These are phyloP conservation scores for Dryoscopus gambensis DNA, from an alignment of 2,113 vertebrate species.

Conservation along the genomic window DNA sequence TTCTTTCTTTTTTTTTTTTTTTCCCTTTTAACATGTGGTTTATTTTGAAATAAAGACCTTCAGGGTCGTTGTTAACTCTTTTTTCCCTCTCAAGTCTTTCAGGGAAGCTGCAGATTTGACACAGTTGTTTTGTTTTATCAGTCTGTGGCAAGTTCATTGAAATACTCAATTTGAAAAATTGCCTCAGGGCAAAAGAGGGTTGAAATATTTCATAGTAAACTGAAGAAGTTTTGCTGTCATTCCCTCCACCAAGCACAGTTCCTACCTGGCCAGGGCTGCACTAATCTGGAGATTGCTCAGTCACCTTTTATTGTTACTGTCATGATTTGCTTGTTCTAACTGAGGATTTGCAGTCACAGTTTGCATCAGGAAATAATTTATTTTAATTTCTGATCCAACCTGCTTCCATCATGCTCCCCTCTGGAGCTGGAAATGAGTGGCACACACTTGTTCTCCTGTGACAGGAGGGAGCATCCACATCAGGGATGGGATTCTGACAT, in stretches of 20 bases:
- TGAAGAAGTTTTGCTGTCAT: not conserved
- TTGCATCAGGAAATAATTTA: not conserved
- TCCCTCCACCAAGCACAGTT: not conserved
- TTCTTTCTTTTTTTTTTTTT: not conserved
- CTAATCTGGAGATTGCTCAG: not conserved
- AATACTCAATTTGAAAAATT: not conserved
- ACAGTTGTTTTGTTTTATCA: not conserved
- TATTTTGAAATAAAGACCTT: conserved; percentile 20
- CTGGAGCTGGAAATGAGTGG: not conserved
- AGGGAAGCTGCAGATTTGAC: not conserved
- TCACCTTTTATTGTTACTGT: not conserved
- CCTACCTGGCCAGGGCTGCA: not conserved
- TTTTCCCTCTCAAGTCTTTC: not conserved
- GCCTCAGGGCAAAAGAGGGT: not conserved
- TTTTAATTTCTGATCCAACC: not conserved
- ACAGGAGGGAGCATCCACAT: not conserved
- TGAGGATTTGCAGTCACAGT: not conserved
- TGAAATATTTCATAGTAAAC: not conserved
- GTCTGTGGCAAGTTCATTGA: not conserved
- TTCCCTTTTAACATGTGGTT: not conserved
- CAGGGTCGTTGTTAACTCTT: not conserved
- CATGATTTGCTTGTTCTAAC: not conserved
- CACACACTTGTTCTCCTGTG: not conserved
- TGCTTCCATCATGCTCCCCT: not conserved
- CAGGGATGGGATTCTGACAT: not conserved